A percentile compares a stretch with the other conserved stretches of the same genome.
phyloP scores from a whole-genome alignment of 2,113 vertebrate genomes.

The Arothron firmamentum region DNA sequence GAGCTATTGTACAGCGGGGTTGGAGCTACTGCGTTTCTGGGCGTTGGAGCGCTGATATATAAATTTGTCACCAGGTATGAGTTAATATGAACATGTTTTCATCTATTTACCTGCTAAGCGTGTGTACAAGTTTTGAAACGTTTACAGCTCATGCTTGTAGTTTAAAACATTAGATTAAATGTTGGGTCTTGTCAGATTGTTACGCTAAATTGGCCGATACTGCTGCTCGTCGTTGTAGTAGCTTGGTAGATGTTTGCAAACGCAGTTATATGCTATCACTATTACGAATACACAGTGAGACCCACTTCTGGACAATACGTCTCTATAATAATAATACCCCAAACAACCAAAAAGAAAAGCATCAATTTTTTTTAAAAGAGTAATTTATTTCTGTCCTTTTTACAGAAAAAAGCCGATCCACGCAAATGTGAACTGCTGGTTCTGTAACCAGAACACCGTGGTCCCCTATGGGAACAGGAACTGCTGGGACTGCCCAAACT shows the following conservation, averaged over 20 bases:
- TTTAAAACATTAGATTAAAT: background rate
- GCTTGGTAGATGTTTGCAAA: no score
- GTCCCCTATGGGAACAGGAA: constrained; percentile 96
- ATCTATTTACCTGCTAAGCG: background rate
- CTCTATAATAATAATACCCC: no score
- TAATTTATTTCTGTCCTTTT: no score
- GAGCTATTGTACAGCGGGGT: constrained; percentile 79
- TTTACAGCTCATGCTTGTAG: background rate
- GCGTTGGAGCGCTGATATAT: constrained; percentile 84
- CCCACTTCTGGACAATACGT: no score
- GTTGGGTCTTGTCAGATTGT: no score
- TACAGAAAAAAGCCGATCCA: constrained; percentile 86
- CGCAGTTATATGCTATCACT: no score
- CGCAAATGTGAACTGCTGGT: constrained; percentile 93
- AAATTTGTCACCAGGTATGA: constrained; percentile 80
- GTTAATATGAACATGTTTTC: constrained; percentile 7
- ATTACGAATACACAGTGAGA: no score
- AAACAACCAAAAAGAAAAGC: no score
- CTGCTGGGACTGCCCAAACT: constrained; percentile 97
- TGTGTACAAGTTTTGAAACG: background rate
- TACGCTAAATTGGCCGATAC: background rate
- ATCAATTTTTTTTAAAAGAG: no score
- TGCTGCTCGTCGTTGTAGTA: no score
- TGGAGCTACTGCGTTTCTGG: constrained; percentile 79
- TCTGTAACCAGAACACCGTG: constrained; percentile 88